Evolutionary conservation across 2,797 vertebrate species (phyloP).

Genomic region (Sarcoramphus papa): DNA sequence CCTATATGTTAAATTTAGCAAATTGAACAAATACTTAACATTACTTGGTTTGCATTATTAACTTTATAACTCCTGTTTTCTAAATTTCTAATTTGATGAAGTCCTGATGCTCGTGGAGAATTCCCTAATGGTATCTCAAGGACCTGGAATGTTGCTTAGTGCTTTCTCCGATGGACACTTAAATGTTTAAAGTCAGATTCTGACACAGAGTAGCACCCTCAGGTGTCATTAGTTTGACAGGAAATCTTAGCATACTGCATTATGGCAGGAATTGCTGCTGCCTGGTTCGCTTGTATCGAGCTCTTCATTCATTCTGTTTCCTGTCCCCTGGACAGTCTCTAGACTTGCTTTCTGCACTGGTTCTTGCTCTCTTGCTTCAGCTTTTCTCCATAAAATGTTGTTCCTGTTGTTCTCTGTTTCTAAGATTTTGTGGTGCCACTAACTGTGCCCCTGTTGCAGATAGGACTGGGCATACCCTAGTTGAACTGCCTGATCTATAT

Average conservation of each 20-base stretch:
- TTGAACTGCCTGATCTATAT: background rate
- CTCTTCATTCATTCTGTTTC: background rate
- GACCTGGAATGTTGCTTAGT: background rate
- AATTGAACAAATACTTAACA: background rate
- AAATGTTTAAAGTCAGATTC: background rate
- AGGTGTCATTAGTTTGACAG: background rate
- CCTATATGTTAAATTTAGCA: background rate
- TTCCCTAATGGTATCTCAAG: background rate
- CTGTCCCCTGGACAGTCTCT: background rate
- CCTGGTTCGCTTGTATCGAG: fast-evolving
- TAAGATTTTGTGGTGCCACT: background rate
- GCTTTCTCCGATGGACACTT: background rate
- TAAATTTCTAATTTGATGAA: background rate
- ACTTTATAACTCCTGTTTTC: background rate
- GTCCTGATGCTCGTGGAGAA: background rate
- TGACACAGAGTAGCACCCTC: background rate
- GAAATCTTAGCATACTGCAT: background rate
- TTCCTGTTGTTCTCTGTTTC: background rate
- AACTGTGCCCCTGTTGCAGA: background rate
- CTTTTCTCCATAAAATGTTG: background rate
- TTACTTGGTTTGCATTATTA: background rate
- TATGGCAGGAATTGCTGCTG: background rate
- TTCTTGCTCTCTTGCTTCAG: background rate
- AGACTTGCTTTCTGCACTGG: background rate
- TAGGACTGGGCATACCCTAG: background rate